phyloP scores from a whole-genome alignment of 2,888 invertebrate genomes.

The Trichacis sp. region DNA sequence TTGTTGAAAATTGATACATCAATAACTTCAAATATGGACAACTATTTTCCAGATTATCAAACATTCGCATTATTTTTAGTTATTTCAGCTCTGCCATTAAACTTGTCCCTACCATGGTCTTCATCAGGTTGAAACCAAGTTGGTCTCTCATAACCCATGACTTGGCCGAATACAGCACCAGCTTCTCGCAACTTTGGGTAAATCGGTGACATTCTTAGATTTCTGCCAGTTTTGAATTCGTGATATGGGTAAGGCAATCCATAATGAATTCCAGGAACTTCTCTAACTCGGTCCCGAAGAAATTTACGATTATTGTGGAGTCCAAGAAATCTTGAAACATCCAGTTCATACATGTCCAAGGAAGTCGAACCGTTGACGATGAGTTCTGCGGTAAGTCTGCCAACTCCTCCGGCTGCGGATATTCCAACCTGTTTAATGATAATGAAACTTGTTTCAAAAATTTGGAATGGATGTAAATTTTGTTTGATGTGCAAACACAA shows the following conservation, averaged over 20 bases:
- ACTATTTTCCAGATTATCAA: too few relatives aligned
- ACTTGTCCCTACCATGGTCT: slow-evolving; percentile 35
- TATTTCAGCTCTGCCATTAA: too few relatives aligned
- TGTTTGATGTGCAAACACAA: too few relatives aligned
- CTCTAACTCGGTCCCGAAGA: slow-evolving; percentile 88
- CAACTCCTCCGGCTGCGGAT: slow-evolving; percentile 95
- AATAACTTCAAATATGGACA: too few relatives aligned
- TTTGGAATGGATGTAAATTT: too few relatives aligned
- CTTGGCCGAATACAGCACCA: slow-evolving; percentile 95
- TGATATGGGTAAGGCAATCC: slow-evolving; percentile 85
- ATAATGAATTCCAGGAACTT: slow-evolving; percentile 91
- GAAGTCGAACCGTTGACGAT: slow-evolving; percentile 85
- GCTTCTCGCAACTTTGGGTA: slow-evolving; percentile 91
- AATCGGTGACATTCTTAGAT: slow-evolving; percentile 93
- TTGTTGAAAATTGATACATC: too few relatives aligned
- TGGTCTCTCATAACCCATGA: slow-evolving; percentile 97
- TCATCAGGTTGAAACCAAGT: slow-evolving; percentile 83
- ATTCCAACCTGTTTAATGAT: slow-evolving; percentile 78
- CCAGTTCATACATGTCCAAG: slow-evolving; percentile 88
- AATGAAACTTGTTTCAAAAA: too few relatives aligned
- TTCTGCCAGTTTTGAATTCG: slow-evolving; percentile 89
- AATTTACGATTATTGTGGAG: slow-evolving; percentile 96
- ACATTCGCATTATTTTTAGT: too few relatives aligned
- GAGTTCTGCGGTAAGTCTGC: slow-evolving; percentile 87
- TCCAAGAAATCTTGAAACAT: slow-evolving; percentile 90